phyloP scores from a whole-genome alignment of 2,797 vertebrate species.

The Myotis pilosus region DNA sequence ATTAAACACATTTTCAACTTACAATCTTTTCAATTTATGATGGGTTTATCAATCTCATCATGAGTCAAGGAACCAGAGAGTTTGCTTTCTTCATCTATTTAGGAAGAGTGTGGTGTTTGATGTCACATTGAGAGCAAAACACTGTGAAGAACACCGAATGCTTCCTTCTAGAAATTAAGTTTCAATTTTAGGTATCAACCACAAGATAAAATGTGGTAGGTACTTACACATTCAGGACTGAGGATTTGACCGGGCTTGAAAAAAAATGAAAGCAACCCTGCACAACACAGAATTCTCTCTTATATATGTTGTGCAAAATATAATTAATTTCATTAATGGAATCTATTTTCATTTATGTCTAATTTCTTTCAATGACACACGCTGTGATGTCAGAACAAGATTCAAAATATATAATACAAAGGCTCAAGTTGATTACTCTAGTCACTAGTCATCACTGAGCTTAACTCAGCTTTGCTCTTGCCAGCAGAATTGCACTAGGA shows the following conservation, averaged over 20 bases:
- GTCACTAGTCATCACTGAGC: neutral
- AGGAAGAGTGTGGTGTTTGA: neutral
- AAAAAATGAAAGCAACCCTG: neutral
- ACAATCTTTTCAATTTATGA: neutral
- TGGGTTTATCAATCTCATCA: neutral
- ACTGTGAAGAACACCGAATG: neutral
- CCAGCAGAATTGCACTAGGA: neutral
- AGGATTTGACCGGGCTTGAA: neutral
- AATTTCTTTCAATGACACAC: neutral
- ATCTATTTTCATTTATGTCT: neutral
- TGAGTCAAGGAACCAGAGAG: neutral
- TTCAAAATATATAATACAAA: neutral
- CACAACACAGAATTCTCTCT: neutral
- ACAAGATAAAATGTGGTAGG: neutral
- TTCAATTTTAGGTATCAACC: neutral
- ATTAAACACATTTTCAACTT: neutral
- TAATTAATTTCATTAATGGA: neutral
- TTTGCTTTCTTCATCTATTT: neutral
- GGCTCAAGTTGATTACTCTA: neutral
- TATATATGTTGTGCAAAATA: neutral
- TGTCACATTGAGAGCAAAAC: neutral
- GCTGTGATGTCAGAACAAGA: neutral
- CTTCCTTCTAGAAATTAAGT: neutral
- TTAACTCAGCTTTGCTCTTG: neutral
- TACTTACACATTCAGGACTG: neutral